Conservation (phyloP, 2,888 invertebrate species). For the Coenonympha arcania region DNA sequence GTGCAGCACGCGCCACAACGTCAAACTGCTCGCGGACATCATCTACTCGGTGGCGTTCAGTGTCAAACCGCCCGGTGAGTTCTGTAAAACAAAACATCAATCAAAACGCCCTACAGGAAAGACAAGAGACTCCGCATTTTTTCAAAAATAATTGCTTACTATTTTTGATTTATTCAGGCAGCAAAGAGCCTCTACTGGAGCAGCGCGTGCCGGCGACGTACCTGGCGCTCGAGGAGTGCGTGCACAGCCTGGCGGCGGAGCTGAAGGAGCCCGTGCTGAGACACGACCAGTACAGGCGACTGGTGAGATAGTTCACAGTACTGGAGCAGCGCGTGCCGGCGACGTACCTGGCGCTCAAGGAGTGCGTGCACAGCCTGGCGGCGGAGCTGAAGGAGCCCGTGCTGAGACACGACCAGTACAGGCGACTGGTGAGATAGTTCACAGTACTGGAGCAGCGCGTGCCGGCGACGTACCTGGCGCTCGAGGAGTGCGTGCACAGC, state of each 20-base stretch:
- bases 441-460: constrained; percentile 92
- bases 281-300: constrained; percentile 81
- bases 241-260: constrained; percentile 86
- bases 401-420: constrained; percentile 85
- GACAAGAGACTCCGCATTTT: background rate
- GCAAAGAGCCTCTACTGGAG: constrained; percentile 90
- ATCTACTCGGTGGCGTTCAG: constrained; percentile 96
- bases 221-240: constrained; percentile 93
- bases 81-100: too few species aligned
- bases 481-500: constrained; percentile 92
- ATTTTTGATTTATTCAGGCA: constrained; percentile 65
- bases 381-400: constrained; percentile 89
- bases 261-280: constrained; percentile 86
- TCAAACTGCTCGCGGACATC: constrained; percentile 89
- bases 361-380: constrained; percentile 88
- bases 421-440: constrained; percentile 44
- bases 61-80: constrained; percentile 85
- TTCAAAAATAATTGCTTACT: too few species aligned
- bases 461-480: constrained; percentile 94
- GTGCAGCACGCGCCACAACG: constrained; percentile 90
- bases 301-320: constrained; percentile 41
- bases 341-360: constrained; percentile 94
- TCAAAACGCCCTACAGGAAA: too few species aligned
- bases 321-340: constrained; percentile 96
- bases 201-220: constrained; percentile 98